phyloP scores from a whole-genome alignment of 1,140 invertebrate species.

The Philotrypesis tridentata region DNA sequence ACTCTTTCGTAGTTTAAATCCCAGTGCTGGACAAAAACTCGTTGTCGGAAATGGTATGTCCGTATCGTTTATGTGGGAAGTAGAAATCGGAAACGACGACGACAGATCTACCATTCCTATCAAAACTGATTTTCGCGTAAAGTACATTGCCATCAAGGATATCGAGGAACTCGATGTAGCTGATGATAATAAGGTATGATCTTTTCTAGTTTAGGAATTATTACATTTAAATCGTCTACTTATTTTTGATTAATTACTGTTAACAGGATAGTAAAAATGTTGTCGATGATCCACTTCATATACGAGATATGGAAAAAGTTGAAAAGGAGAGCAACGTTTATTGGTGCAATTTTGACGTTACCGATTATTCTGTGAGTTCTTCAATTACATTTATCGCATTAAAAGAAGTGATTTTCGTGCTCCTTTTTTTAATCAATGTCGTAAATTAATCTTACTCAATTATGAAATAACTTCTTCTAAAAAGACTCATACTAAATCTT shows the following conservation, averaged over 20 bases:
- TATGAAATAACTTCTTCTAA: background rate
- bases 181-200: background rate
- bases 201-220: background rate
- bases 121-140: conserved; percentile 81
- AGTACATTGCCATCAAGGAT: conserved; percentile 76
- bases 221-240: background rate
- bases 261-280: conserved; percentile 32
- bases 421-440: background rate
- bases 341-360: conserved; percentile 76
- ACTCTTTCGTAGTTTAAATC: conserved; percentile 80
- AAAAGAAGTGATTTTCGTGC: background rate
- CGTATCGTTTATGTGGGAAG: conserved; percentile 89
- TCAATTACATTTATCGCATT: background rate
- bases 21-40: conserved; percentile 75
- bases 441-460: background rate
- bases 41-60: conserved; percentile 80
- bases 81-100: conserved; percentile 78
- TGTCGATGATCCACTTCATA: conserved; percentile 71
- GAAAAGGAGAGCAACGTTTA: conserved; percentile 70
- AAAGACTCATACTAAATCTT: background rate
- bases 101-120: conserved; percentile 75
- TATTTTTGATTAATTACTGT: conserved; percentile 1
- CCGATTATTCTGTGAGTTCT: conserved; percentile 78
- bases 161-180: conserved; percentile 67
- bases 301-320: conserved; percentile 64